Conservation (phyloP, 1,140 invertebrate genomes). For the Orchestia grillus region DNA sequence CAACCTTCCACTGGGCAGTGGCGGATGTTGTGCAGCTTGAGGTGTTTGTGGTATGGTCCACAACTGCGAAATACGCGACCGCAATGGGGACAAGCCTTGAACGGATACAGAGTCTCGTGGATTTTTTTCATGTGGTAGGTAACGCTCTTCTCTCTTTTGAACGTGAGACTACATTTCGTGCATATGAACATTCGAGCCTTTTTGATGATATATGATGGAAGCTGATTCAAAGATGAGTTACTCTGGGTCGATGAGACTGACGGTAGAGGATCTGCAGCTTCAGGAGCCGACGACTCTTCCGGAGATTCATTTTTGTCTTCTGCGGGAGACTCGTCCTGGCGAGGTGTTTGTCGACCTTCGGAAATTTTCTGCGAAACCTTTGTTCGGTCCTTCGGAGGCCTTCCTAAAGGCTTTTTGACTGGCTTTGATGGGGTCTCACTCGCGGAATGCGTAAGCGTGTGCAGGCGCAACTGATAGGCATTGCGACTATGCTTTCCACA, state of each 20-base stretch:
- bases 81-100: slow-evolving; percentile 66
- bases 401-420: slow-evolving; percentile 44
- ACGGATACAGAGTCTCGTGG: slow-evolving; percentile 67
- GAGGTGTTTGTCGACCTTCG: background rate
- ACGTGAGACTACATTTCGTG: slow-evolving; percentile 66
- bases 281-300: background rate
- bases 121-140: slow-evolving; percentile 68
- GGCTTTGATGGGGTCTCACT: slow-evolving; percentile 51
- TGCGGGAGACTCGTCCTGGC: background rate
- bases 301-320: background rate
- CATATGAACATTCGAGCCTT: slow-evolving; percentile 62
- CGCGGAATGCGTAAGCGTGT: slow-evolving; percentile 58
- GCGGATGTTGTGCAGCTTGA: slow-evolving; percentile 62
- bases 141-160: slow-evolving; percentile 66
- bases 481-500: slow-evolving; percentile 64
- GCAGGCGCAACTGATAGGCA: slow-evolving; percentile 62
- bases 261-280: background rate
- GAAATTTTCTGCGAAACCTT: background rate
- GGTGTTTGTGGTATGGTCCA: slow-evolving; percentile 65
- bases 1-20: slow-evolving; percentile 64
- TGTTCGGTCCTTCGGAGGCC: slow-evolving; percentile 9
- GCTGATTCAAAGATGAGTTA: slow-evolving; percentile 44
- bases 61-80: slow-evolving; percentile 66
- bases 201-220: slow-evolving; percentile 63
- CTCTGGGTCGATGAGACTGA: background rate